Conservation (phyloP, 2,113 vertebrate species). For the Leucoraja erinaceus region DNA sequence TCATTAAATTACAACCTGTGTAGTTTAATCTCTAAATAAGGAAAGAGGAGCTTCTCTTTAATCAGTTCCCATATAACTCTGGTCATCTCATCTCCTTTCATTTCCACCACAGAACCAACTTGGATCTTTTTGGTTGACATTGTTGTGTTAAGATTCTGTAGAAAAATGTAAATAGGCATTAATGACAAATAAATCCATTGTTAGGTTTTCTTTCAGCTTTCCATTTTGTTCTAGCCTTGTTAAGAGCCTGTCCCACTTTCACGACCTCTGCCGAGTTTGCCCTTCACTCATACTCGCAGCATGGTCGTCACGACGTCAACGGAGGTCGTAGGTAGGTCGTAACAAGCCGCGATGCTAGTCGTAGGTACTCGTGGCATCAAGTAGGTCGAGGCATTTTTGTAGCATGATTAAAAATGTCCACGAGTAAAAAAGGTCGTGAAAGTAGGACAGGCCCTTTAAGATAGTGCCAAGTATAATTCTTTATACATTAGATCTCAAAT, state of each 20-base stretch:
- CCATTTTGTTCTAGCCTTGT: not conserved
- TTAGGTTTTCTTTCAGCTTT: too few species aligned
- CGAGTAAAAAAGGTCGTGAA: too few species aligned
- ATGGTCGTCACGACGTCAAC: too few species aligned
- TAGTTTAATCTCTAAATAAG: constrained; percentile 84
- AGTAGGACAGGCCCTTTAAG: not conserved
- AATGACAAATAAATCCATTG: not conserved
- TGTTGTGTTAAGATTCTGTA: constrained; percentile 49
- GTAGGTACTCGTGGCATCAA: too few species aligned
- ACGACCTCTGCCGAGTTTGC: too few species aligned
- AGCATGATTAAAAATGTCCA: too few species aligned
- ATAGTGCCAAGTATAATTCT: not conserved
- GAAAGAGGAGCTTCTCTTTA: constrained; percentile 93
- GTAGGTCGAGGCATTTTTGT: too few species aligned
- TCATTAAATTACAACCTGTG: constrained; percentile 71
- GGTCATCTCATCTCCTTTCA: constrained; percentile 98
- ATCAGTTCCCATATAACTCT: constrained; percentile 96
- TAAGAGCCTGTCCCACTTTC: too few species aligned
- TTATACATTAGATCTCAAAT: not conserved
- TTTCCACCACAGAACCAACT: constrained; percentile 89
- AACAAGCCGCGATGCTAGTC: too few species aligned
- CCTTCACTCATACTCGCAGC: too few species aligned
- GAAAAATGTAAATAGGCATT: constrained; percentile 37
- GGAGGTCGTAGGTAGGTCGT: too few species aligned
- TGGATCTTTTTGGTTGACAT: constrained; percentile 75